phyloP scores from a whole-genome alignment of 2,888 invertebrate genomes.

The Lymantria dispar region DNA sequence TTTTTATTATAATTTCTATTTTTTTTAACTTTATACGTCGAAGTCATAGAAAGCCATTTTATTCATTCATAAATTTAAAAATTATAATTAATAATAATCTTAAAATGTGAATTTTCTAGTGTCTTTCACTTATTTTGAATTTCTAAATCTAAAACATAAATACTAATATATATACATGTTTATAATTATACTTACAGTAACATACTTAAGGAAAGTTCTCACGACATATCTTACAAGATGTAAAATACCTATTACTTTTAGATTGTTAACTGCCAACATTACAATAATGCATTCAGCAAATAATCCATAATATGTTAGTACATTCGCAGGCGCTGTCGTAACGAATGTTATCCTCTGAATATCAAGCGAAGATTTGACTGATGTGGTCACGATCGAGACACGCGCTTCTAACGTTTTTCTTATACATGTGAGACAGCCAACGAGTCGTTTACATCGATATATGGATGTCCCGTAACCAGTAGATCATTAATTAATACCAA shows the following conservation, averaged over 20 bases:
- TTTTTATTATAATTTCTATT: too few relatives aligned
- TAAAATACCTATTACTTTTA: conserved; percentile 17
- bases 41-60: too few relatives aligned
- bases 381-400: conserved; percentile 68
- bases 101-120: too few relatives aligned
- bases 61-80: too few relatives aligned
- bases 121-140: too few relatives aligned
- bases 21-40: too few relatives aligned
- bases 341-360: conserved; percentile 65
- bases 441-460: conserved; percentile 58
- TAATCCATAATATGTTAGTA: conserved; percentile 47
- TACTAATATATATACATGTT: too few relatives aligned
- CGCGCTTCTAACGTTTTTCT: conserved; percentile 66
- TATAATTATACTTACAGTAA: too few relatives aligned
- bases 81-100: too few relatives aligned
- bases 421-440: conserved; percentile 46
- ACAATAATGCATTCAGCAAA: conserved; percentile 49
- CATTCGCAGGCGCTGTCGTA: conserved; percentile 51
- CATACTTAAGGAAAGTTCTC: background rate
- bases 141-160: too few relatives aligned
- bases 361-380: conserved; percentile 72
- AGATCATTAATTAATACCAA: conserved; percentile 66
- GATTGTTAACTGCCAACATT: conserved; percentile 33
- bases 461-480: conserved; percentile 50
- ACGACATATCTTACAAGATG: background rate